These are phyloP conservation scores for Gobius niger DNA, from an alignment of 2,113 vertebrate genomes.

Conservation along the genomic window DNA sequence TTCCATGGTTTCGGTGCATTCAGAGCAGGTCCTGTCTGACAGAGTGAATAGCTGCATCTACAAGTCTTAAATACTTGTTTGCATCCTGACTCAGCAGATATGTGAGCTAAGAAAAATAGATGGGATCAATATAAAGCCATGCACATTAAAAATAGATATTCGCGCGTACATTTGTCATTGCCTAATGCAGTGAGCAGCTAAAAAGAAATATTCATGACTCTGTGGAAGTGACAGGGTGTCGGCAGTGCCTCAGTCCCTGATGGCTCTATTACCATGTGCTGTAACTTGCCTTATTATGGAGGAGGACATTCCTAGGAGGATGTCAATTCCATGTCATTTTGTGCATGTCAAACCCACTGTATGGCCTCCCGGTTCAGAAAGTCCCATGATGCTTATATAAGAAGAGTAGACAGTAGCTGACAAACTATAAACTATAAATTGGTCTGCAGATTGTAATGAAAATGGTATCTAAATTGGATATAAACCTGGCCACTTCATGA, in stretches of 20 bases:
- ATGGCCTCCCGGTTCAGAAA: neutral
- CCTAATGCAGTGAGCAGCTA: constrained; percentile 5
- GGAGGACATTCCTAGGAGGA: neutral
- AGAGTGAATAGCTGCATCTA: neutral
- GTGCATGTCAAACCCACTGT: neutral
- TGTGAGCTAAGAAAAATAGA: constrained; percentile 10
- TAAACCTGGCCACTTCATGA: too few relatives aligned
- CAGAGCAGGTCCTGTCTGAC: neutral
- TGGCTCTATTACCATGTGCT: constrained; percentile 11
- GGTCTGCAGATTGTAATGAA: too few relatives aligned
- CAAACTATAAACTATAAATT: too few relatives aligned
- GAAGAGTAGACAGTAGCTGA: too few relatives aligned
- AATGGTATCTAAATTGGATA: too few relatives aligned
- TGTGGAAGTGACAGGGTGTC: constrained; percentile 22
- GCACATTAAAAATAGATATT: constrained; percentile 6
- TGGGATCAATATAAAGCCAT: constrained; percentile 5
- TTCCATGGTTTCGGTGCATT: neutral
- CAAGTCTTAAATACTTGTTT: neutral
- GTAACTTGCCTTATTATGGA: constrained; percentile 1
- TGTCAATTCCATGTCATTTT: neutral
- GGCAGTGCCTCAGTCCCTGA: constrained; percentile 5
- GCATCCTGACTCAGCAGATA: constrained; percentile 35
- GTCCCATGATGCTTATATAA: too few relatives aligned
- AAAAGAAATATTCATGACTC: constrained; percentile 28
- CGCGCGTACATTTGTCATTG: neutral